Evolutionary conservation across 2,797 vertebrate species (phyloP).

Genomic region (Phrynocephalus guinanensis): DNA sequence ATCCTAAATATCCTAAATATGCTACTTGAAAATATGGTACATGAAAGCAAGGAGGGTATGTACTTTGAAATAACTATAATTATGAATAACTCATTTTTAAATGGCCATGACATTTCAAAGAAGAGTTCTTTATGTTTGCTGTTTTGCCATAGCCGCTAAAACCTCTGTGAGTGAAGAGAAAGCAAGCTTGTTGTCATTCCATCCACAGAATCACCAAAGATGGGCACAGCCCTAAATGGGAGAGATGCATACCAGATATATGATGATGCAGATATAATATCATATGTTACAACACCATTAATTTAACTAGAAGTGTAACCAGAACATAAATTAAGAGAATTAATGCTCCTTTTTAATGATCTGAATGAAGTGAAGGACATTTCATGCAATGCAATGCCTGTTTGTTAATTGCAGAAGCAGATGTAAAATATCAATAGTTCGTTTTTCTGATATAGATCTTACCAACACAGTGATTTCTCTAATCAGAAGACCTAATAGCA

Average conservation of each 20-base stretch:
- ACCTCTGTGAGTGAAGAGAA: background rate
- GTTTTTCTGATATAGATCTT: background rate
- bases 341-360: slow-evolving; percentile 11
- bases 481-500: background rate
- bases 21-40: background rate
- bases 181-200: slow-evolving; percentile 12
- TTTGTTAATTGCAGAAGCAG: background rate
- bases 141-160: background rate
- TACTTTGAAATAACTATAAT: background rate
- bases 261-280: slow-evolving; percentile 22
- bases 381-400: background rate
- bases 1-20: background rate
- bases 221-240: slow-evolving; percentile 5
- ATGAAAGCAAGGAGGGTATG: background rate
- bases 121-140: background rate
- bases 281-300: background rate
- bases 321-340: slow-evolving; percentile 12
- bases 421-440: slow-evolving; percentile 6
- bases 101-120: slow-evolving; percentile 14
- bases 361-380: background rate
- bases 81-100: background rate
- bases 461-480: slow-evolving; percentile 7
- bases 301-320: slow-evolving; percentile 3
- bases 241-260: background rate
- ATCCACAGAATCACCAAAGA: background rate